These are phyloP conservation scores for Allophyes oxyacanthae DNA, from an alignment of 2,888 invertebrate species.

Conservation along the genomic window DNA sequence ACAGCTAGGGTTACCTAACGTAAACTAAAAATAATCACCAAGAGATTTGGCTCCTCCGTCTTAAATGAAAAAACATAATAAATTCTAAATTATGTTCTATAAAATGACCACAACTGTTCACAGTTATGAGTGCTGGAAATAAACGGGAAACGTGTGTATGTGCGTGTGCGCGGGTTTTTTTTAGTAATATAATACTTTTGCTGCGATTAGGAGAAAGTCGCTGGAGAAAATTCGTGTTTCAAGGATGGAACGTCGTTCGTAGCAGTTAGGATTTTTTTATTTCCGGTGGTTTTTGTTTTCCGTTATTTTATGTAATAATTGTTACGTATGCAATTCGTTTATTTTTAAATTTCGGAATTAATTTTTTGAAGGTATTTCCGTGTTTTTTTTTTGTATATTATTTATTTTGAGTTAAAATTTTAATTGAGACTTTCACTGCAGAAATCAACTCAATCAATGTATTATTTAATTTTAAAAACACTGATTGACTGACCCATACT, in stretches of 20 bases:
- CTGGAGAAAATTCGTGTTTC: slow-evolving; percentile 39
- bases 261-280: not conserved
- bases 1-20: slow-evolving; percentile 47
- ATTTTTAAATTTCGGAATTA: no score
- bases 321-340: no score
- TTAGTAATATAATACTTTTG: slow-evolving; percentile 52
- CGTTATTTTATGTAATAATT: not conserved
- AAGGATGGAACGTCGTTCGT: no score
- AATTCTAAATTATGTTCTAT: slow-evolving; percentile 73
- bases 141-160: slow-evolving; percentile 43
- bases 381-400: no score
- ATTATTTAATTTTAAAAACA: no score
- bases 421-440: no score
- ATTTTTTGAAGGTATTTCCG: no score
- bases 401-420: no score
- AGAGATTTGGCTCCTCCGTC: slow-evolving; percentile 73
- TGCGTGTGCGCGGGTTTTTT: slow-evolving; percentile 43
- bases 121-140: slow-evolving; percentile 63
- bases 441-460: no score
- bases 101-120: slow-evolving; percentile 69
- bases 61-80: slow-evolving; percentile 76
- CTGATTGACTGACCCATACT: no score
- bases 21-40: slow-evolving; percentile 57
- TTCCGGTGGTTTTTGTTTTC: not conserved
- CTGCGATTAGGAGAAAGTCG: slow-evolving; percentile 19